Conservation (phyloP, 2,888 invertebrate genomes). For the Matsumyia berberina region DNA sequence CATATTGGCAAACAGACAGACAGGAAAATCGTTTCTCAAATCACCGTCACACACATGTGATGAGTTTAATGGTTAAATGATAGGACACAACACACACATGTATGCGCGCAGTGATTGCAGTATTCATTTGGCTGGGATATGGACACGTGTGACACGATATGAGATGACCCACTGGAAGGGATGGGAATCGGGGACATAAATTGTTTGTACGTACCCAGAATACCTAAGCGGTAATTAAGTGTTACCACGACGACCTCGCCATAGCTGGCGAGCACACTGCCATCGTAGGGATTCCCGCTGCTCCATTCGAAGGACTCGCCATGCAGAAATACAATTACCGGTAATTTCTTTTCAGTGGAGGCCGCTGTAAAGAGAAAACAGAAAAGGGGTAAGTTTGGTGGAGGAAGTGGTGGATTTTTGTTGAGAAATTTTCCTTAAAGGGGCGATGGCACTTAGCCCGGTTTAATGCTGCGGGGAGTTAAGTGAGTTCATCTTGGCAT, state of each 20-base stretch:
- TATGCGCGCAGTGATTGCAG: constrained; percentile 40
- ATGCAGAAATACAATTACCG: constrained; percentile 84
- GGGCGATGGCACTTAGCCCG: constrained; percentile 20
- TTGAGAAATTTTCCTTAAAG: background rate
- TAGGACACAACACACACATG: constrained; percentile 24
- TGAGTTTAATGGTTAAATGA: constrained; percentile 69
- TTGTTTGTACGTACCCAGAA: constrained; percentile 87
- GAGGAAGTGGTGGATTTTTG: constrained; percentile 8
- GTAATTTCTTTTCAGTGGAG: constrained; percentile 84
- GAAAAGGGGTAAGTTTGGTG: constrained; percentile 15
- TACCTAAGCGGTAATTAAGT: constrained; percentile 97
- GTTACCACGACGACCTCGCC: constrained; percentile 97
- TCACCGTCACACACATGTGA: constrained; percentile 71
- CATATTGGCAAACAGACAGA: constrained; percentile 28
- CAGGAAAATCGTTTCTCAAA: constrained; percentile 60
- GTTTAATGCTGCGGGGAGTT: constrained; percentile 27
- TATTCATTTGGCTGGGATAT: constrained; percentile 58
- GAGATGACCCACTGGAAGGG: constrained; percentile 33
- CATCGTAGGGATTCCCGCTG: constrained; percentile 98
- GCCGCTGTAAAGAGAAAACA: constrained; percentile 79
- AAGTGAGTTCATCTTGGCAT: background rate
- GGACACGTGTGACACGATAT: constrained; percentile 49
- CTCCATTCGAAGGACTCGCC: constrained; percentile 94
- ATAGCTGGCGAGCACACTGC: constrained; percentile 96
- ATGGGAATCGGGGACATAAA: constrained; percentile 39